Evolutionary conservation across 2,888 invertebrate genomes (phyloP), one percentile per base, ranked within the genome.

Genomic region (Pogonocherus hispidulus): DNA sequence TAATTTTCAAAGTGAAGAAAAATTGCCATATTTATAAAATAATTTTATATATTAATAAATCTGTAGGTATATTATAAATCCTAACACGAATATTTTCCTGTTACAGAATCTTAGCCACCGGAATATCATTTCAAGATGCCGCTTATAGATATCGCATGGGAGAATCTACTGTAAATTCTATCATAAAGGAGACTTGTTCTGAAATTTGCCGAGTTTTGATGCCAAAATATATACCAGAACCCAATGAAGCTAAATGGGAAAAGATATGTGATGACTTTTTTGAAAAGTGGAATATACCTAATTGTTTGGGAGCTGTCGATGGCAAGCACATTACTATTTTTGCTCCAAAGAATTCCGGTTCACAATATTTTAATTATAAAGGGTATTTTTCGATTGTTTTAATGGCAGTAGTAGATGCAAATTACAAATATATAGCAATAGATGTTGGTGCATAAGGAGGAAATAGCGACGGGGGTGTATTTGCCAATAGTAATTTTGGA

Each of bases 351-450:
- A 47, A 47, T 47, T 47, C 47, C 9, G 47, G 47, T 47, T 47
- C 47, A 9, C 47, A 47, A 47, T 47, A 47, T 47, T 47, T 47
- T 47, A 47, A n/a, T n/a, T n/a, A n/a, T n/a, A n/a, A n/a, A n/a
- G n/a, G n/a, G n/a, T n/a, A n/a, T n/a, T n/a, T n/a, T 47, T 47
- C 47, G 9, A 47, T 47, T 47, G 9, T 47, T 47, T 18, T 47
- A 47, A 47, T 47, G 47, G 47, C 47, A 9, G 47, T 47, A 47
- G 47, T 47, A 47, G 47, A 47, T 47, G 47, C 47, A 47, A 47
- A 47, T 47, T 47, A 47, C 9, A 47, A 47, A 19, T 47, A 47
- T 9, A 47, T 47, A 47, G 47, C 47, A 47, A 9, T 47, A 47
- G 47, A 47, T 47, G 47, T 47, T 4, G 47, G 47, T 2, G 47